Conservation (phyloP, 2,113 vertebrate genomes). For the Oreotrochilus melanogaster region DNA sequence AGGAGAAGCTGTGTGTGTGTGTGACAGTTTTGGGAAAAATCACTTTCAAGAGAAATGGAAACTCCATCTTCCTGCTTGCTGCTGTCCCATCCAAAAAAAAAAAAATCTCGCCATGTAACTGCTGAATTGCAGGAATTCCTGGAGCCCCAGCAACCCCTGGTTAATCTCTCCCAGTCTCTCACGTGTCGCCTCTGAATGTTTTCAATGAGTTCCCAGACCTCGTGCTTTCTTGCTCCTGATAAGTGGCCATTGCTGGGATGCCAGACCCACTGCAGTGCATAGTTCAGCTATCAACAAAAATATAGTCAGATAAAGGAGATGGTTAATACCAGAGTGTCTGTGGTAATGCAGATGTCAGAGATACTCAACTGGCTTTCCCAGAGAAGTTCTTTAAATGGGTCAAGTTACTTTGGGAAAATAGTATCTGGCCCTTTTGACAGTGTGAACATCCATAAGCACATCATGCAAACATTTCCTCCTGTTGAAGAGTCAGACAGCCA, state of each 20-base stretch:
- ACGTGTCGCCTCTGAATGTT: constrained; percentile 67
- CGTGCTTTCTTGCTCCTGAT: constrained; percentile 68
- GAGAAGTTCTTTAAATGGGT: constrained; percentile 41
- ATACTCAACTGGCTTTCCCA: constrained; percentile 41
- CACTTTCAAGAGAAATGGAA: background rate
- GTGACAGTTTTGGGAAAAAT: background rate
- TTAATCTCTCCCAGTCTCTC: constrained; percentile 72
- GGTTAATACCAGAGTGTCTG: constrained; percentile 34
- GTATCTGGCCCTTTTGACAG: constrained; percentile 39
- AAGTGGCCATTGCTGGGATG: constrained; percentile 72
- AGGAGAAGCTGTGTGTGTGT: background rate
- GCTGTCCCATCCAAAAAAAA: background rate
- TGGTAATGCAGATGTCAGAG: constrained; percentile 54
- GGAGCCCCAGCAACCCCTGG: constrained; percentile 46
- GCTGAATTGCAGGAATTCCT: constrained; percentile 72
- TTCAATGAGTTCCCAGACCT: constrained; percentile 71
- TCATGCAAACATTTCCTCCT: constrained; percentile 15
- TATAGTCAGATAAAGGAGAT: constrained; percentile 67
- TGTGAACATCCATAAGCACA: constrained; percentile 19
- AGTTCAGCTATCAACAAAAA: constrained; percentile 75
- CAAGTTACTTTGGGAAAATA: constrained; percentile 41
- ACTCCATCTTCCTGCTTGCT: background rate
- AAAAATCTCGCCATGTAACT: constrained; percentile 13
- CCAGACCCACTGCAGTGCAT: constrained; percentile 70
- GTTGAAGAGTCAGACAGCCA: constrained; percentile 4